Percentiles rank a stretch among this genome's conserved stretches.
These are phyloP conservation scores for Liodrosophila aerea DNA, from an alignment of 2,888 invertebrate species.

Conservation along the genomic window DNA sequence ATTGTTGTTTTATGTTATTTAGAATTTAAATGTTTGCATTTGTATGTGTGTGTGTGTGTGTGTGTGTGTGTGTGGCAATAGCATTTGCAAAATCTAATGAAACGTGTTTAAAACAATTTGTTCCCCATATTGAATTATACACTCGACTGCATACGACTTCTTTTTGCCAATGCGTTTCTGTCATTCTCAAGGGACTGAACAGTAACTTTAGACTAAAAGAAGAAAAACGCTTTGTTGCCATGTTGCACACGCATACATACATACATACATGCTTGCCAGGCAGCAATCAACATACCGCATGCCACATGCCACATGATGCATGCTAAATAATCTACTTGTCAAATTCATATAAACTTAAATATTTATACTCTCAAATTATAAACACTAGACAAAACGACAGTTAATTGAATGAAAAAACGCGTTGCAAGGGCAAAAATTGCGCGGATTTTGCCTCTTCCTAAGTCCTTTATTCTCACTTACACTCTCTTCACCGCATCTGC, in stretches of 20 bases:
- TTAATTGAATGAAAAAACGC: too few relatives aligned
- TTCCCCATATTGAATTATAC: slow-evolving; percentile 74
- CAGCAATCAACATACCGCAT: slow-evolving; percentile 31
- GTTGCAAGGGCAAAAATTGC: too few relatives aligned
- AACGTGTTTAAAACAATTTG: slow-evolving; percentile 79
- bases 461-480: too few relatives aligned
- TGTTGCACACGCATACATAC: too few relatives aligned
- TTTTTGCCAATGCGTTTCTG: slow-evolving; percentile 6
- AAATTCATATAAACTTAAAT: too few relatives aligned
- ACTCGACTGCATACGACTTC: slow-evolving; percentile 65
- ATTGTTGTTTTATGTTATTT: slow-evolving; percentile 33
- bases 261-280: slow-evolving; percentile 2
- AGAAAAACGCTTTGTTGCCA: slow-evolving; percentile 8
- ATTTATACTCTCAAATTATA: too few relatives aligned
- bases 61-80: slow-evolving; percentile 31
- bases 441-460: too few relatives aligned
- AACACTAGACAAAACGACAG: too few relatives aligned
- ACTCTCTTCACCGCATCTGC: too few relatives aligned
- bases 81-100: slow-evolving; percentile 70
- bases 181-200: background rate
- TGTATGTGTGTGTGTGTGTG: slow-evolving; percentile 12
- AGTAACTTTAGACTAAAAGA: too few relatives aligned
- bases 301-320: slow-evolving; percentile 18
- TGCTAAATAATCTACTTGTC: too few relatives aligned
- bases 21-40: slow-evolving; percentile 46